Conservation (phyloP, 2,888 invertebrate species). For the Drosophila subsilvestris region DNA sequence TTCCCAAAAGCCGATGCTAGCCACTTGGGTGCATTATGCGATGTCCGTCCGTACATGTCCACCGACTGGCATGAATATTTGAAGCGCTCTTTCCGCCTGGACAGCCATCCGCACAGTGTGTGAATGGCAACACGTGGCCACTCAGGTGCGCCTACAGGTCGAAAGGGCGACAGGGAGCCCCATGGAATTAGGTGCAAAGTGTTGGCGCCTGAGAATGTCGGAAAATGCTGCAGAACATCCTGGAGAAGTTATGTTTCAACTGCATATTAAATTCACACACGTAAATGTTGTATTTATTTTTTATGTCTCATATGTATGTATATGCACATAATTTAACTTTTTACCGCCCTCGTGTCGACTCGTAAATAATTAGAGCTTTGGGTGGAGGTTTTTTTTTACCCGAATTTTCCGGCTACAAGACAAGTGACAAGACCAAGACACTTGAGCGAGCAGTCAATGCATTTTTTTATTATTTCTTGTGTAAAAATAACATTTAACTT, state of each 20-base stretch:
- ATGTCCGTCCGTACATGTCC: neutral
- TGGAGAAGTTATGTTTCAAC: constrained; percentile 53
- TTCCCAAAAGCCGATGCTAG: neutral
- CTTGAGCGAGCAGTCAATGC: constrained; percentile 32
- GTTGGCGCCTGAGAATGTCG: constrained; percentile 50
- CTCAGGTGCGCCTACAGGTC: constrained; percentile 12
- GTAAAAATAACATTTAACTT: constrained; percentile 55
- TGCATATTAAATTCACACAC: constrained; percentile 50
- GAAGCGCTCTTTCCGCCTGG: constrained; percentile 28
- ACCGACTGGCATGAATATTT: constrained; percentile 54
- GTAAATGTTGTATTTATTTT: constrained; percentile 66
- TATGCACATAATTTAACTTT: constrained; percentile 39
- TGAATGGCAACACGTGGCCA: constrained; percentile 12
- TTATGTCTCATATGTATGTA: constrained; percentile 57
- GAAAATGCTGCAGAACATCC: constrained; percentile 19
- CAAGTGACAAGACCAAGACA: constrained; percentile 32
- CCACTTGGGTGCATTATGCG: constrained; percentile 1
- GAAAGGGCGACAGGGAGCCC: constrained; percentile 28
- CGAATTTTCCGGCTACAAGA: neutral
- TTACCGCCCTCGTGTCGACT: constrained; percentile 41
- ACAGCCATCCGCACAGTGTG: neutral
- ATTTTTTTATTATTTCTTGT: constrained; percentile 30
- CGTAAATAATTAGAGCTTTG: constrained; percentile 73
- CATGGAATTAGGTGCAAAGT: constrained; percentile 69
- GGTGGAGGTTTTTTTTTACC: neutral